Evolutionary conservation across 1,140 invertebrate species (phyloP).

Genomic region (Gonioctena quinquepunctata): DNA sequence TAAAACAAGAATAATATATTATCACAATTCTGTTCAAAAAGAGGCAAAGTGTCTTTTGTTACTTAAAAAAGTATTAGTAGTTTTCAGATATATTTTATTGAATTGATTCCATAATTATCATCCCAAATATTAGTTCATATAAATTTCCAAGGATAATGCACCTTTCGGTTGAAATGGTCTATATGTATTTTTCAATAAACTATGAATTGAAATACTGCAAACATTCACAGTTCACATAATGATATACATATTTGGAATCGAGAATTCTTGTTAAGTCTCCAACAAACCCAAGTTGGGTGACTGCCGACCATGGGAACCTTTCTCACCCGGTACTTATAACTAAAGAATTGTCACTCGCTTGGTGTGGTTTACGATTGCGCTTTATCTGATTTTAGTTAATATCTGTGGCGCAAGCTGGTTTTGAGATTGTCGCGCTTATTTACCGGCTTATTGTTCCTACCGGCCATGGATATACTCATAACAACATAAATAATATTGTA

Average conservation of each 20-base stretch:
- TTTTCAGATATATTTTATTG: no score
- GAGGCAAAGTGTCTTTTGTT: no score
- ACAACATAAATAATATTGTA: no score
- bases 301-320: slow-evolving; percentile 16
- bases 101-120: no score
- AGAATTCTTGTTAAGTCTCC: slow-evolving; percentile 15
- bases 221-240: slow-evolving; percentile 3
- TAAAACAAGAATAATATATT: no score
- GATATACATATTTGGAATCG: slow-evolving; percentile 20
- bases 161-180: no score
- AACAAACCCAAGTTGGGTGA: slow-evolving; percentile 13
- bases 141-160: no score
- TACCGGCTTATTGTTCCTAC: slow-evolving; percentile 5
- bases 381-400: slow-evolving; percentile 24
- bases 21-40: no score
- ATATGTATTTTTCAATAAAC: not conserved
- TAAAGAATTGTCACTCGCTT: slow-evolving; percentile 23
- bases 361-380: slow-evolving; percentile 18
- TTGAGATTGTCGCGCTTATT: slow-evolving; percentile 9
- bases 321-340: slow-evolving; percentile 22
- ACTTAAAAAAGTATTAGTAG: no score
- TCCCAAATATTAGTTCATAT: no score
- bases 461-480: not conserved
- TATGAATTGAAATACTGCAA: slow-evolving; percentile 1
- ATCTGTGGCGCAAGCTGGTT: slow-evolving; percentile 13